Evolutionary conservation across 2,113 vertebrate species (phyloP).

Genomic region (Seriola quinqueradiata): DNA sequence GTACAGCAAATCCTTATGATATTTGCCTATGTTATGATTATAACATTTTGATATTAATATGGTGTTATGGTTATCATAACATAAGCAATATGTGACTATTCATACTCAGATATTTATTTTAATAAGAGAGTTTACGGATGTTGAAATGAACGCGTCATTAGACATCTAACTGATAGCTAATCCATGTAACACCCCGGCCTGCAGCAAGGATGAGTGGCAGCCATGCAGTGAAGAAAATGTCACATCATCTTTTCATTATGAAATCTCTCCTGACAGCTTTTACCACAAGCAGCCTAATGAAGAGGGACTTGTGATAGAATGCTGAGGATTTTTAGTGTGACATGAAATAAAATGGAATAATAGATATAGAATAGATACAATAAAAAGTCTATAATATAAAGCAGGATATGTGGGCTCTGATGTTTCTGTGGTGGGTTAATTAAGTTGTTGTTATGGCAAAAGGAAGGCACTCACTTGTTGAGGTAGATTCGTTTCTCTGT

Average conservation of each 20-base stretch:
- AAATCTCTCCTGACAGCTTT: slow-evolving; percentile 12
- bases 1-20: not conserved
- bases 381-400: not conserved
- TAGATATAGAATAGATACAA: not conserved
- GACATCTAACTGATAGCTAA: not conserved
- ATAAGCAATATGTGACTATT: not conserved
- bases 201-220: not conserved
- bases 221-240: not conserved
- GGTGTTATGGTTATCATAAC: not conserved
- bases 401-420: not conserved
- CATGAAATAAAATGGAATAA: not conserved
- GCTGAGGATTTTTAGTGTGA: not conserved
- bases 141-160: not conserved
- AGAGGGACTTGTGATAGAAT: not conserved
- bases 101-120: not conserved
- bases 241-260: slow-evolving; percentile 19
- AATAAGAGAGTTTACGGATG: not conserved
- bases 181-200: not conserved
- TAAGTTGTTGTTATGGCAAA: not conserved
- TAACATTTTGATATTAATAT: too few relatives aligned
- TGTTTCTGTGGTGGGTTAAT: not conserved
- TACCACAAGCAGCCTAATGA: slow-evolving; percentile 8
- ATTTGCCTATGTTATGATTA: too few relatives aligned
- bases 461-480: slow-evolving; percentile 88
- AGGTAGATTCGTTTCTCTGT: slow-evolving; percentile 96